A percentile compares a stretch with the other conserved stretches of the same genome.
Evolutionary conservation across 1,140 invertebrate species (phyloP).

Genomic region (Panagrolaimus sp.): DNA sequence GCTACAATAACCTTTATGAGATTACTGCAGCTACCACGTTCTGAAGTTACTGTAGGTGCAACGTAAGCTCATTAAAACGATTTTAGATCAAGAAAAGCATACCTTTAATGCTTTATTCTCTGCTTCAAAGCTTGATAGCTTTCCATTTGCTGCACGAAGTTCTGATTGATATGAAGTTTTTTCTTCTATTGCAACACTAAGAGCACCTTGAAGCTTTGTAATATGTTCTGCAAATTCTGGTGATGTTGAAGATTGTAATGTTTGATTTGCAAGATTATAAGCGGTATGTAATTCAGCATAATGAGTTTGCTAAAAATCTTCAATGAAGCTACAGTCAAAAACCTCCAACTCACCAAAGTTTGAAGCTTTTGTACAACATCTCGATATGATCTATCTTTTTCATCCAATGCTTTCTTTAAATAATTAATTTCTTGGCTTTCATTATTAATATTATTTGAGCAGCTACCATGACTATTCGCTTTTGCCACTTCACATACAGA

Average conservation of each 20-base stretch:
- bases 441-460: not conserved
- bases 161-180: conserved; percentile 41
- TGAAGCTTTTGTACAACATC: conserved; percentile 26
- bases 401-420: conserved; percentile 19
- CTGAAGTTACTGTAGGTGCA: too few relatives aligned
- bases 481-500: not conserved
- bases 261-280: conserved; percentile 19
- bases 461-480: conserved; percentile 3
- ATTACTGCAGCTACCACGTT: too few relatives aligned
- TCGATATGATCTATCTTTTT: conserved; percentile 29
- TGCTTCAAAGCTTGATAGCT: conserved; percentile 13
- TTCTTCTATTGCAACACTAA: conserved; percentile 38
- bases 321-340: conserved; percentile 4
- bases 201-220: conserved; percentile 38
- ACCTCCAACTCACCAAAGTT: conserved; percentile 16
- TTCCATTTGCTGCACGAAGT: conserved; percentile 24
- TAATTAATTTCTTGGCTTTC: conserved; percentile 19
- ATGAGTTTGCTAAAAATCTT: conserved; percentile 40
- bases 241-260: not conserved
- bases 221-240: conserved; percentile 31
- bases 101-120: conserved; percentile 10
- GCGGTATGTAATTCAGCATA: conserved; percentile 36
- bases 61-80: too few relatives aligned
- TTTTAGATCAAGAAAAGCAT: not conserved
- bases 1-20: too few relatives aligned